A percentile compares a stretch with the other conserved stretches of the same genome.
phyloP scores from a whole-genome alignment of 2,797 vertebrate species.

The Paguma larvata region DNA sequence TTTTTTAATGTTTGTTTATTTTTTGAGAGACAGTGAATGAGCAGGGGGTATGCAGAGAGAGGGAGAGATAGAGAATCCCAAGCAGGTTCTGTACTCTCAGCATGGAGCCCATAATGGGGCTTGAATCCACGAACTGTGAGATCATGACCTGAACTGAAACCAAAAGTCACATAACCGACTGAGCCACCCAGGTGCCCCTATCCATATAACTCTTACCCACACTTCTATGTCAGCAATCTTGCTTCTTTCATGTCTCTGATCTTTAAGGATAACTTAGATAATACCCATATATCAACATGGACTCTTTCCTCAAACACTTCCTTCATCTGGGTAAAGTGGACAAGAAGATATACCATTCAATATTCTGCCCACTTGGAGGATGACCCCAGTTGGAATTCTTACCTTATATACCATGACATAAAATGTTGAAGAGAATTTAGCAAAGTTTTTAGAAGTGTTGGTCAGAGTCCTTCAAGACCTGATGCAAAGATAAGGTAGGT shows the following conservation, averaged over 20 bases:
- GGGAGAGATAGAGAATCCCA: too few species aligned
- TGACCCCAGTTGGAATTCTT: not conserved
- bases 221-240: not conserved
- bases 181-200: too few species aligned
- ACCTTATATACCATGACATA: not conserved
- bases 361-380: not conserved
- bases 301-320: not conserved
- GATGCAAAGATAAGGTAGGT: not conserved
- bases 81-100: too few species aligned
- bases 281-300: too few species aligned
- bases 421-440: slow-evolving; percentile 44
- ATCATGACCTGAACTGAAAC: too few species aligned
- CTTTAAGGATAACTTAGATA: not conserved
- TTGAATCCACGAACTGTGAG: too few species aligned
- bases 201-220: not conserved
- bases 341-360: not conserved
- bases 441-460: not conserved
- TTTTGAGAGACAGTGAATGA: too few species aligned
- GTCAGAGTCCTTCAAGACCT: not conserved
- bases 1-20: too few species aligned
- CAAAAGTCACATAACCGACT: too few species aligned
- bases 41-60: too few species aligned
- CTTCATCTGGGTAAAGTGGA: not conserved
- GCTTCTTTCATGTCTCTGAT: not conserved
- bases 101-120: too few species aligned